These are phyloP conservation scores for Tilapia sparmanii DNA, from an alignment of 2,113 vertebrate genomes.

Conservation along the genomic window DNA sequence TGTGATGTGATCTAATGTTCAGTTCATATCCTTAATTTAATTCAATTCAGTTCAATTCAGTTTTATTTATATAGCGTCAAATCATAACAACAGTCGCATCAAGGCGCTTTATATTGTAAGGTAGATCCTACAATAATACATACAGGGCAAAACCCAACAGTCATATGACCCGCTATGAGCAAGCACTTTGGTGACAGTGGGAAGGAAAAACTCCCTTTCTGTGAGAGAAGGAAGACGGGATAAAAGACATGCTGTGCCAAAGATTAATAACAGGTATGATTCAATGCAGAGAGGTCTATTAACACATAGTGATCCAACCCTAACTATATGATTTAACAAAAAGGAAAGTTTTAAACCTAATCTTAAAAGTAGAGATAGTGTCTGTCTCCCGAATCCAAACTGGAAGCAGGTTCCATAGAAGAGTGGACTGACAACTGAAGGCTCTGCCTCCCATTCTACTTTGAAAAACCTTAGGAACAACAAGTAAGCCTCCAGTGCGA, in stretches of 20 bases:
- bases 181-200: background rate
- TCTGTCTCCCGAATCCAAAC: background rate
- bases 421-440: background rate
- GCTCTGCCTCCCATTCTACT: background rate
- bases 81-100: background rate
- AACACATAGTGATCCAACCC: background rate
- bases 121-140: background rate
- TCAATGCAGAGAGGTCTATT: background rate
- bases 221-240: background rate
- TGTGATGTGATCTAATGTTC: background rate
- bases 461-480: background rate
- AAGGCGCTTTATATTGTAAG: background rate
- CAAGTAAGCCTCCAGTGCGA: background rate
- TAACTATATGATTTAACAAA: background rate
- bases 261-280: background rate
- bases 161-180: background rate
- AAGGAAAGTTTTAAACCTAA: background rate
- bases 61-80: background rate
- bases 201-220: background rate
- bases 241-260: background rate
- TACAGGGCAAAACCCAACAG: background rate
- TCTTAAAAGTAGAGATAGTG: background rate
- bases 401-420: background rate
- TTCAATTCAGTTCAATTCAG: background rate
- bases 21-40: background rate